A percentile compares a stretch with the other conserved stretches of the same genome.
phyloP scores from a whole-genome alignment of 2,797 vertebrate genomes.

The Myotis myotis region DNA sequence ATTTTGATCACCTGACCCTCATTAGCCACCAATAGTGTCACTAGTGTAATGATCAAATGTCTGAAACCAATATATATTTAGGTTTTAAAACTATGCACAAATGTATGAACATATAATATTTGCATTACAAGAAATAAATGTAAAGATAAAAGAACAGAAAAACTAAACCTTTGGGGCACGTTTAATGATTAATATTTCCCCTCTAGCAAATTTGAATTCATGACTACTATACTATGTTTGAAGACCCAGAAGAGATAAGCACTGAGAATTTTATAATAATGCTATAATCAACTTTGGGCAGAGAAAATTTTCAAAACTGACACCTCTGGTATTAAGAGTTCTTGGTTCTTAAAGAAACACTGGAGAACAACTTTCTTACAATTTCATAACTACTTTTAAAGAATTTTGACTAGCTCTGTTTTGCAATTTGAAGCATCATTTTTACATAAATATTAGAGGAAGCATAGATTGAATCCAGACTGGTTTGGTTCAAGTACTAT shows the following conservation, averaged over 20 bases:
- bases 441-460: constrained; percentile 33
- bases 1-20: background rate
- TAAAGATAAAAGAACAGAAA: constrained; percentile 70
- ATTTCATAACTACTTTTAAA: constrained; percentile 61
- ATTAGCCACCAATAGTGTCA: background rate
- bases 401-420: constrained; percentile 45
- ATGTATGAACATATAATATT: constrained; percentile 55
- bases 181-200: constrained; percentile 79
- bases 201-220: constrained; percentile 74
- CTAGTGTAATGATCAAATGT: constrained; percentile 8
- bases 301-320: constrained; percentile 67
- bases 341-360: constrained; percentile 32
- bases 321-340: constrained; percentile 30
- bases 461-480: background rate
- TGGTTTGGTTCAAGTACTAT: background rate
- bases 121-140: constrained; percentile 58
- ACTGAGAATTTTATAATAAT: constrained; percentile 68
- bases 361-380: background rate
- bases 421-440: background rate
- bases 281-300: constrained; percentile 62
- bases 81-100: constrained; percentile 49
- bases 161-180: constrained; percentile 58
- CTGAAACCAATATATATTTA: background rate
- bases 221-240: constrained; percentile 40
- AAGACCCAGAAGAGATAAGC: constrained; percentile 56